Percentiles rank a stretch among this genome's conserved stretches.
phyloP scores from a whole-genome alignment of 2,113 vertebrate species.

The Limnothrissa miodon region DNA sequence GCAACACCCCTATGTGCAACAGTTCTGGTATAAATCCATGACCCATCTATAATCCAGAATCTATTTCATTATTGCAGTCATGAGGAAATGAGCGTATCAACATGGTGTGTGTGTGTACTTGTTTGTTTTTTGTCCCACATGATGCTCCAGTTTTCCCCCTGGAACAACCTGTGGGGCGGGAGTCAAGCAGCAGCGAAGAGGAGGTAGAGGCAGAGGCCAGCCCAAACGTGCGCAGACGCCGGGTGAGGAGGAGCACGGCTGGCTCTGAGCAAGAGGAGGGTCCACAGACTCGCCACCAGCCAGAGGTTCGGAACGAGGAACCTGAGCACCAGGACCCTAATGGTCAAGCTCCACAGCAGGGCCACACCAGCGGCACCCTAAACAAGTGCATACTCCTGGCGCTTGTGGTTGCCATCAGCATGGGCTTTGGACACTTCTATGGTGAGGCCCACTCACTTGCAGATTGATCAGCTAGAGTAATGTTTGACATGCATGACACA shows the following conservation, averaged over 20 bases:
- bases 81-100: not conserved
- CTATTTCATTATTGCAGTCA: not conserved
- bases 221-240: slow-evolving; percentile 74
- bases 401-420: slow-evolving; percentile 85
- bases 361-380: slow-evolving; percentile 68
- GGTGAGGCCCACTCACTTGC: slow-evolving; percentile 65
- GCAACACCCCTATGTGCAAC: not conserved
- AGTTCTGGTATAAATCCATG: not conserved
- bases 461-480: not conserved
- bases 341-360: slow-evolving; percentile 11
- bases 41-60: not conserved
- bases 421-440: slow-evolving; percentile 90
- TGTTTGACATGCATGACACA: too few species aligned
- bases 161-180: slow-evolving; percentile 48
- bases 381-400: slow-evolving; percentile 83
- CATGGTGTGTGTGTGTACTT: slow-evolving; percentile 26
- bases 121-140: not conserved
- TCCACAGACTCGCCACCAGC: slow-evolving; percentile 64
- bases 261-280: slow-evolving; percentile 67
- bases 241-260: slow-evolving; percentile 72
- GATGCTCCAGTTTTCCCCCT: slow-evolving; percentile 53
- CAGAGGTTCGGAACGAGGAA: slow-evolving; percentile 39
- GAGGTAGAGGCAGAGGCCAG: slow-evolving; percentile 55
- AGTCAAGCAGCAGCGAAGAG: slow-evolving; percentile 74
- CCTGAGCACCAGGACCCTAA: slow-evolving; percentile 35